Evolutionary conservation across 2,888 invertebrate species (phyloP).

Genomic region (Campoplex capitator): DNA sequence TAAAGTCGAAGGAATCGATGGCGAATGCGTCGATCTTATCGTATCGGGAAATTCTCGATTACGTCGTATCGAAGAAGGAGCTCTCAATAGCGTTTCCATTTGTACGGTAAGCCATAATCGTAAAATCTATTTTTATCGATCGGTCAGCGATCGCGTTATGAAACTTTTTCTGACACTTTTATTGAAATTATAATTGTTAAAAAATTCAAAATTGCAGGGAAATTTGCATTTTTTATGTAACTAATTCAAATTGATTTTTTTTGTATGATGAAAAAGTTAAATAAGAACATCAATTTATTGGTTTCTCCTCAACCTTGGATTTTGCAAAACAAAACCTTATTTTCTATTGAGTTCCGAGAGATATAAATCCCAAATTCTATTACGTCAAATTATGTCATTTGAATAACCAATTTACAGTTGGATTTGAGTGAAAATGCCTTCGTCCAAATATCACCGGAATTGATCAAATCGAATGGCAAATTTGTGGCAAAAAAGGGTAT

Average conservation of each 20-base stretch:
- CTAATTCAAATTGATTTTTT: too few relatives aligned
- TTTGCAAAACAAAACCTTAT: too few relatives aligned
- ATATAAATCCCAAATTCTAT: conserved; percentile 14
- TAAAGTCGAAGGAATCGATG: conserved; percentile 81
- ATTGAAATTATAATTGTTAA: too few relatives aligned
- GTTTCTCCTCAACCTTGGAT: too few relatives aligned
- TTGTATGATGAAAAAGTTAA: too few relatives aligned
- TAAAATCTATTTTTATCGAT: background rate
- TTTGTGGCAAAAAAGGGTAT: conserved; percentile 83
- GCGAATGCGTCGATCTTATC: conserved; percentile 85
- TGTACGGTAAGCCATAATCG: conserved; percentile 85
- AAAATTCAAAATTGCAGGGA: too few relatives aligned
- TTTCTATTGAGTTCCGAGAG: too few relatives aligned
- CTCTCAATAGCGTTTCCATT: conserved; percentile 84
- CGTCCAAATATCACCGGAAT: conserved; percentile 82
- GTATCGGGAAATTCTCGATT: conserved; percentile 85
- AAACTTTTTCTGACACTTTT: too few relatives aligned
- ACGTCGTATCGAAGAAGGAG: conserved; percentile 81
- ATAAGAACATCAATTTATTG: too few relatives aligned
- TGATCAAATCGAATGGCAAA: conserved; percentile 83
- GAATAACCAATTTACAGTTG: conserved; percentile 83
- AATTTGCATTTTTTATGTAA: too few relatives aligned
- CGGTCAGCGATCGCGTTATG: too few relatives aligned
- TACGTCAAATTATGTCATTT: conserved; percentile 23
- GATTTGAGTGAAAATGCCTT: conserved; percentile 87